A percentile compares a stretch with the other conserved stretches of the same genome.
Evolutionary conservation across 1,140 invertebrate genomes (phyloP).

Genomic region (Drosophila orosa): DNA sequence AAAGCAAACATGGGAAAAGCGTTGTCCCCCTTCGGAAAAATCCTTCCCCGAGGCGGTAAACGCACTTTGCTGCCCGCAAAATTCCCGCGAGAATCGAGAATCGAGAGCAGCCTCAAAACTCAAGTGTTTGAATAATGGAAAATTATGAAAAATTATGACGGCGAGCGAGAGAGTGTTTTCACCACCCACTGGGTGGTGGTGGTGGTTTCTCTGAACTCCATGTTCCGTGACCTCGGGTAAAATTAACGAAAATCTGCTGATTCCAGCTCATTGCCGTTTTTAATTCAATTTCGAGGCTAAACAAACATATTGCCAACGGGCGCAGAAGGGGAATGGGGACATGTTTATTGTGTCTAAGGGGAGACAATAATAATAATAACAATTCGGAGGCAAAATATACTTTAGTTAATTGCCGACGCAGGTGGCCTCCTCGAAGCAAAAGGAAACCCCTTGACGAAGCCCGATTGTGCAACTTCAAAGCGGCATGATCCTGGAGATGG

Average conservation of each 20-base stretch:
- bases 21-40: constrained; percentile 34
- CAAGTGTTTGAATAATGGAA: constrained; percentile 82
- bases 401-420: constrained; percentile 77
- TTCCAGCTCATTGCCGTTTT: constrained; percentile 84
- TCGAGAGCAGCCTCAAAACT: constrained; percentile 36
- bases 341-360: constrained; percentile 57
- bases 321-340: not conserved
- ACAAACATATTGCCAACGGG: constrained; percentile 55
- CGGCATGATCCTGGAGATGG: constrained; percentile 46
- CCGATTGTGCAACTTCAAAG: constrained; percentile 77
- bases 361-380: constrained; percentile 49
- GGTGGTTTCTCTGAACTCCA: constrained; percentile 1
- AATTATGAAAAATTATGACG: constrained; percentile 82
- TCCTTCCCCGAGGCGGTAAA: constrained; percentile 46
- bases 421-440: constrained; percentile 49
- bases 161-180: constrained; percentile 39
- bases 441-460: constrained; percentile 20
- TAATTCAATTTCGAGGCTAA: constrained; percentile 80
- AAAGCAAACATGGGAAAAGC: constrained; percentile 72
- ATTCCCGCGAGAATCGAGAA: constrained; percentile 66
- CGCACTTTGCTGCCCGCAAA: constrained; percentile 66
- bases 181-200: constrained; percentile 21
- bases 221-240: constrained; percentile 46
- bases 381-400: constrained; percentile 42
- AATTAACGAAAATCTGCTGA: constrained; percentile 84